Percentiles rank a stretch among this genome's conserved stretches.
Evolutionary conservation across 2,113 vertebrate genomes (phyloP).

Genomic region (Oreotrochilus melanogaster): DNA sequence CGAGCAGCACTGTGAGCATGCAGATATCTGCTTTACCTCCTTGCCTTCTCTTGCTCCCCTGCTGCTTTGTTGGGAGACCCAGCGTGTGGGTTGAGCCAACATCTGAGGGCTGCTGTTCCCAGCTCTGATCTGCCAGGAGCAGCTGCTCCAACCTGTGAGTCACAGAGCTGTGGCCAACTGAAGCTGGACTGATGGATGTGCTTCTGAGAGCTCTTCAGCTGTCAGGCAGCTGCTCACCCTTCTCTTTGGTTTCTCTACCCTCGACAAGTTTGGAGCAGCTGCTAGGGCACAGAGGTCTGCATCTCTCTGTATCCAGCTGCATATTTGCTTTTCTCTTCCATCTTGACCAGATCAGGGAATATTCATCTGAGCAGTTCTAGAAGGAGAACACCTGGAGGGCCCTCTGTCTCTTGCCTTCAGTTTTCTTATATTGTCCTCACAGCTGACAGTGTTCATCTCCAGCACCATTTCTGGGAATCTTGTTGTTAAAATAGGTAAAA

Average conservation of each 20-base stretch:
- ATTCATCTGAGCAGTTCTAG: background rate
- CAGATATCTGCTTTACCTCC: background rate
- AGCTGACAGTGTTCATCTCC: background rate
- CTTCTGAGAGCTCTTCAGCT: background rate
- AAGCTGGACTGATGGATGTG: background rate
- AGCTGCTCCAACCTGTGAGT: background rate
- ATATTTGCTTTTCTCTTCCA: background rate
- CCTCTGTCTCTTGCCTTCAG: background rate
- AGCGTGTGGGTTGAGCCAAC: background rate
- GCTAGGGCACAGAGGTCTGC: background rate
- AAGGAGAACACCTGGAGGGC: background rate
- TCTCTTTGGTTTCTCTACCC: background rate
- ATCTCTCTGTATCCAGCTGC: background rate
- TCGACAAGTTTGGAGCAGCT: background rate
- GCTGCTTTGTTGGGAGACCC: background rate
- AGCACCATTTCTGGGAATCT: background rate
- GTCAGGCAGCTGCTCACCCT: background rate
- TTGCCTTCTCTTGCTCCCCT: accelerated
- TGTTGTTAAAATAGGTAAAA: background rate
- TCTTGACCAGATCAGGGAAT: accelerated
- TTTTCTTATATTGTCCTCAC: background rate
- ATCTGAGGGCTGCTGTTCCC: background rate
- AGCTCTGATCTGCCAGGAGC: accelerated
- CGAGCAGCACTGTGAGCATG: background rate
- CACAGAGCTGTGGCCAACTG: accelerated